phyloP scores from a whole-genome alignment of 2,113 vertebrate genomes.

The Ceyx margarethae region DNA sequence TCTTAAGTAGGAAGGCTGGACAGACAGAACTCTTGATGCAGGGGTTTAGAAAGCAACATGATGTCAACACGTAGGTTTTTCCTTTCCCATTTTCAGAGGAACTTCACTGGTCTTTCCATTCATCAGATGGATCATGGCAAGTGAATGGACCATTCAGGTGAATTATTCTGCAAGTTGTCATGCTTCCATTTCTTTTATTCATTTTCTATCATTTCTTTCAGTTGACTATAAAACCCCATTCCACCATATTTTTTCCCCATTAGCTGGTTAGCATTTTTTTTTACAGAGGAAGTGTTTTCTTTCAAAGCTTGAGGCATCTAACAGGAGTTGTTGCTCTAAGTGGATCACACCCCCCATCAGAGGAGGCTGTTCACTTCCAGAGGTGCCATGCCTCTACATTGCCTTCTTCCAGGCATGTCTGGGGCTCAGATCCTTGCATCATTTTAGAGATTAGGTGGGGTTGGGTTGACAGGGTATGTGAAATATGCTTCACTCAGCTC shows the following conservation, averaged over 20 bases:
- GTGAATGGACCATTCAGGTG: background rate
- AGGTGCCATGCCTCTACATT: accelerated
- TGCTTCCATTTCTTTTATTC: background rate
- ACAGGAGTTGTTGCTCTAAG: background rate
- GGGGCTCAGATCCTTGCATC: background rate
- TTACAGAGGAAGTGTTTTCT: background rate
- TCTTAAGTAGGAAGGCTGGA: background rate
- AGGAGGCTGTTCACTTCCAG: background rate
- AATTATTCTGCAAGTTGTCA: background rate
- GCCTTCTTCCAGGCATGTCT: background rate
- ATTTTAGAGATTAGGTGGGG: background rate
- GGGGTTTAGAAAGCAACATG: background rate
- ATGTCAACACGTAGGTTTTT: background rate
- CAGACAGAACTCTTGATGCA: background rate
- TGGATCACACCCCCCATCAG: background rate
- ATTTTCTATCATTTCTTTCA: background rate
- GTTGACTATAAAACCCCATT: background rate
- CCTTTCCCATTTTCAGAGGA: background rate
- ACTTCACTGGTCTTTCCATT: background rate
- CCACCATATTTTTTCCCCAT: background rate
- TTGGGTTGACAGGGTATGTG: background rate
- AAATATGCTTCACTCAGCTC: background rate
- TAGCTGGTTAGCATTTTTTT: background rate
- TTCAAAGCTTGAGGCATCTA: background rate
- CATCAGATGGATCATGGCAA: background rate